Evolutionary conservation across 1,140 invertebrate species (phyloP).

Genomic region (Yoshiicerus persimilis): DNA sequence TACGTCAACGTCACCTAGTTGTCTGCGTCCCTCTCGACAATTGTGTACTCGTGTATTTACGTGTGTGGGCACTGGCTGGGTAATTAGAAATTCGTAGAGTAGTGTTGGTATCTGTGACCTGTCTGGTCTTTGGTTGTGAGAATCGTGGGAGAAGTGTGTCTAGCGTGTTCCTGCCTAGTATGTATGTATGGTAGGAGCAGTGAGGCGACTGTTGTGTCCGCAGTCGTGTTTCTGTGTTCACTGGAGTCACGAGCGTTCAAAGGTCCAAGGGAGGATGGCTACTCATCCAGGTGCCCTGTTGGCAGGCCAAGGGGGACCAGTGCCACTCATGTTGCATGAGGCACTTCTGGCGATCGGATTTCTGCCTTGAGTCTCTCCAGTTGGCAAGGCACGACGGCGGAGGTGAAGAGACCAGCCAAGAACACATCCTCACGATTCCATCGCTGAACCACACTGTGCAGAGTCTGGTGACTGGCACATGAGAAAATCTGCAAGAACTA

Average conservation of each 20-base stretch:
- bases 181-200: neutral
- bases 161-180: too few species aligned
- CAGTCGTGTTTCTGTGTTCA: neutral
- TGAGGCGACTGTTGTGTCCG: too few species aligned
- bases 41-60: too few species aligned
- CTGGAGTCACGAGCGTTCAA: neutral
- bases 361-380: conserved; percentile 36
- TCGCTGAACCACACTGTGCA: conserved; percentile 37
- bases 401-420: conserved; percentile 35
- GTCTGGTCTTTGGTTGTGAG: too few species aligned
- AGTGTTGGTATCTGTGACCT: too few species aligned
- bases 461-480: neutral
- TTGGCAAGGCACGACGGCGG: conserved; percentile 35
- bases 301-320: conserved; percentile 32
- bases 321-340: conserved; percentile 30
- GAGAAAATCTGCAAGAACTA: neutral
- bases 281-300: conserved; percentile 35
- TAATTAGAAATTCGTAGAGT: too few species aligned
- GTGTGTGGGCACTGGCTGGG: too few species aligned
- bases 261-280: neutral
- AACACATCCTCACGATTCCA: conserved; percentile 48
- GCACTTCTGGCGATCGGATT: conserved; percentile 13
- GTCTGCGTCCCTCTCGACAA: too few species aligned
- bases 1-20: too few species aligned
- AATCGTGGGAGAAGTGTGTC: too few species aligned